phyloP scores from a whole-genome alignment of 2,888 invertebrate species.

The Nemurella pictetii region DNA sequence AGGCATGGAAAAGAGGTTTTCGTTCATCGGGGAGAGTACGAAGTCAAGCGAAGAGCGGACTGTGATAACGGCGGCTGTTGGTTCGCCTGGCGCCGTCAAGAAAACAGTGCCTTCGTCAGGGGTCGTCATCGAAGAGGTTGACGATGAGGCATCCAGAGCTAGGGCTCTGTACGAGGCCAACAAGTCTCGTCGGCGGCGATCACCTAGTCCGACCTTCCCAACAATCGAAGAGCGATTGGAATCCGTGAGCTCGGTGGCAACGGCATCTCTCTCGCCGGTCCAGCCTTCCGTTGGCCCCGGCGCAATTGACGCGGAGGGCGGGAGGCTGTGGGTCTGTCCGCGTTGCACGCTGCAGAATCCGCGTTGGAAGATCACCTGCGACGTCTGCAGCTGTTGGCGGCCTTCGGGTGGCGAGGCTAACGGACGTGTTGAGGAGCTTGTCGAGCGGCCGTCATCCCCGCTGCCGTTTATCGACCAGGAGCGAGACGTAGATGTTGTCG shows the following conservation, averaged over 20 bases:
- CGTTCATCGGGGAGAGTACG: slow-evolving; percentile 37
- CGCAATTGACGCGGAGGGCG: slow-evolving; percentile 16
- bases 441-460: slow-evolving; percentile 23
- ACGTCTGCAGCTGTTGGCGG: slow-evolving; percentile 60
- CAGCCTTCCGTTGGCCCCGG: slow-evolving; percentile 7
- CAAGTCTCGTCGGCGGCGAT: slow-evolving; percentile 42
- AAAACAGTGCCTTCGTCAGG: slow-evolving; percentile 2
- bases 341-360: slow-evolving; percentile 64
- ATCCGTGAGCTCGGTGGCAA: slow-evolving; percentile 38
- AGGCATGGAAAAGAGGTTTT: slow-evolving; percentile 42
- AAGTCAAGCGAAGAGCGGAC: slow-evolving; percentile 45
- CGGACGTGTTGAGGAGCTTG: slow-evolving; percentile 22
- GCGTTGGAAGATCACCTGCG: slow-evolving; percentile 64
- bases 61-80: slow-evolving; percentile 9
- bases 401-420: slow-evolving; percentile 48
- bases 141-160: slow-evolving; percentile 33
- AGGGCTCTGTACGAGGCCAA: slow-evolving; percentile 37
- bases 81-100: slow-evolving; percentile 15
- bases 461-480: slow-evolving; percentile 22
- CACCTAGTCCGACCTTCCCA: slow-evolving; percentile 46
- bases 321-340: slow-evolving; percentile 59
- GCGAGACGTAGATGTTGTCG: slow-evolving; percentile 8
- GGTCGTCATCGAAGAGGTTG: slow-evolving; percentile 35
- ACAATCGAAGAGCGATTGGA: slow-evolving; percentile 46
- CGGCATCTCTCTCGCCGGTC: slow-evolving; percentile 34